Percentiles rank a stretch among this genome's conserved stretches.
These are phyloP conservation scores for Adelognathus sp. DNA, from an alignment of 2,888 invertebrate species.

Conservation along the genomic window DNA sequence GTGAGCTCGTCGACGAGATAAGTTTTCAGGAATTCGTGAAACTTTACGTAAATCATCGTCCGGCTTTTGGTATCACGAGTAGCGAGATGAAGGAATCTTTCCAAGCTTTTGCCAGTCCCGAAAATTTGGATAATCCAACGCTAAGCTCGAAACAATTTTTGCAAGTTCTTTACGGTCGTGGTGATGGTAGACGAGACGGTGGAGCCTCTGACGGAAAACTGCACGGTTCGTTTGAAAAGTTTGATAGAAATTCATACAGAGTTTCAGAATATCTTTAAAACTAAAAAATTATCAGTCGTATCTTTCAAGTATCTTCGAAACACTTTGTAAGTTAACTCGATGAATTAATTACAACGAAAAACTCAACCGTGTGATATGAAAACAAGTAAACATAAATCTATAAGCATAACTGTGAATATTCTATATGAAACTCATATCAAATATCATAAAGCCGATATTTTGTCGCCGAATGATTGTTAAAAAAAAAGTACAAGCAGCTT, in stretches of 20 bases:
- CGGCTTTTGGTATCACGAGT: conserved; percentile 83
- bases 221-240: conserved; percentile 51
- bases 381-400: too few relatives aligned
- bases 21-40: conserved; percentile 86
- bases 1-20: conserved; percentile 82
- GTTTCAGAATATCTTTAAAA: too few relatives aligned
- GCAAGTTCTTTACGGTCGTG: conserved; percentile 79
- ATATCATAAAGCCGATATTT: too few relatives aligned
- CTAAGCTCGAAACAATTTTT: conserved; percentile 81
- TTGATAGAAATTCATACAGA: not conserved
- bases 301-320: too few relatives aligned
- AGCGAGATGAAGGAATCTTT: conserved; percentile 82
- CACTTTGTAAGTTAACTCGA: too few relatives aligned
- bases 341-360: too few relatives aligned
- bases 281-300: too few relatives aligned
- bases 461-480: too few relatives aligned
- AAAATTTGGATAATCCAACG: conserved; percentile 65
- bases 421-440: too few relatives aligned
- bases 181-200: conserved; percentile 50
- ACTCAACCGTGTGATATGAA: too few relatives aligned
- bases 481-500: too few relatives aligned
- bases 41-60: conserved; percentile 86
- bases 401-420: too few relatives aligned
- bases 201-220: not conserved
- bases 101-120: conserved; percentile 77